These are phyloP conservation scores for Microctonus hyperodae DNA, from an alignment of 2,888 invertebrate genomes.

Conservation along the genomic window DNA sequence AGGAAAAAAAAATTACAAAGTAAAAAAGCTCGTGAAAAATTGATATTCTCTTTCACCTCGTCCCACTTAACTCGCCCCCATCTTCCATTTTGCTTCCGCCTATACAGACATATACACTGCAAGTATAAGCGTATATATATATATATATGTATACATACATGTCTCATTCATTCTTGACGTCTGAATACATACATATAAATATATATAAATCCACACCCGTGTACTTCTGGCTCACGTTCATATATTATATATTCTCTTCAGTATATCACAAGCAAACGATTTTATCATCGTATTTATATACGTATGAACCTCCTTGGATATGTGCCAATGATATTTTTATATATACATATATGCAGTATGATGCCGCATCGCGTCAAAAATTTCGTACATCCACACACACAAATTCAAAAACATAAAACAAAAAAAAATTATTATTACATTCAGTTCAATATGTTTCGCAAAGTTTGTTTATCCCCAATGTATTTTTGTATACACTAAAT, in stretches of 20 bases:
- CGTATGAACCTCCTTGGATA: slow-evolving; percentile 18
- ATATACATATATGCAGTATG: no score
- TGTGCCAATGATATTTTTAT: slow-evolving; percentile 26
- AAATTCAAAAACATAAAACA: not conserved
- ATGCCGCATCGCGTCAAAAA: slow-evolving; percentile 14
- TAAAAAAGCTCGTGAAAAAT: slow-evolving; percentile 23
- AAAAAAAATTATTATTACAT: not conserved
- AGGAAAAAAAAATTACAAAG: slow-evolving; percentile 8
- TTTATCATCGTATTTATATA: slow-evolving; percentile 18
- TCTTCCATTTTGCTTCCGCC: slow-evolving; percentile 34
- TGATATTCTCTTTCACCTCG: slow-evolving; percentile 32
- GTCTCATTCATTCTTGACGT: slow-evolving; percentile 25
- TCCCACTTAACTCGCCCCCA: slow-evolving; percentile 29
- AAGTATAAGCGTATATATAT: not conserved
- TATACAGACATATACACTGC: not conserved
- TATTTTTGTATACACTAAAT: no score
- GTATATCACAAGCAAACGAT: slow-evolving; percentile 15
- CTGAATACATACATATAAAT: not conserved
- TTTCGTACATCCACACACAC: not conserved
- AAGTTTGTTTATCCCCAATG: no score
- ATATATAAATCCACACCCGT: not conserved
- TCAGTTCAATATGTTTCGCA: no score
- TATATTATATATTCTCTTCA: slow-evolving; percentile 8
- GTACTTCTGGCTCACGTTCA: slow-evolving; percentile 18
- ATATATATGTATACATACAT: slow-evolving; percentile 47